These are phyloP conservation scores for Parnassius glacialis DNA, from an alignment of 2,888 invertebrate genomes.

Conservation along the genomic window DNA sequence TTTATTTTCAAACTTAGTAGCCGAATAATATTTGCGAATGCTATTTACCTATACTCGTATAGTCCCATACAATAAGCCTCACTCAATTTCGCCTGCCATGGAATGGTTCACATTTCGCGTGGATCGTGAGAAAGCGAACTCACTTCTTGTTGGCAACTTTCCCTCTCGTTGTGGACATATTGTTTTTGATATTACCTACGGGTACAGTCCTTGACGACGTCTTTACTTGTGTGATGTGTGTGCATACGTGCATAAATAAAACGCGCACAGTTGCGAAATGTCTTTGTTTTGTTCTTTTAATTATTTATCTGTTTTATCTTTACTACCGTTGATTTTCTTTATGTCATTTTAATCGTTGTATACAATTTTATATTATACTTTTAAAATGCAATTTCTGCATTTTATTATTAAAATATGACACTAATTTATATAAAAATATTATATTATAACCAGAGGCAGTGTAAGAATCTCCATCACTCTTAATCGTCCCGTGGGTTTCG, in stretches of 20 bases:
- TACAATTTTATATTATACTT: too few relatives aligned
- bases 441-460: too few relatives aligned
- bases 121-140: slow-evolving; percentile 45
- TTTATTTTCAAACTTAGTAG: too few relatives aligned
- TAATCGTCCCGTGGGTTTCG: too few relatives aligned
- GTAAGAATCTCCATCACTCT: too few relatives aligned
- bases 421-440: too few relatives aligned
- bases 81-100: slow-evolving; percentile 28
- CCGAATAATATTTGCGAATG: too few relatives aligned
- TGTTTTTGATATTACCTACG: slow-evolving; percentile 6
- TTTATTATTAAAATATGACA: too few relatives aligned
- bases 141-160: slow-evolving; percentile 48
- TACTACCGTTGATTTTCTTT: neutral
- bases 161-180: slow-evolving; percentile 35
- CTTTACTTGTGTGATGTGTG: neutral
- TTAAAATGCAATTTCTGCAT: too few relatives aligned
- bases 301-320: neutral
- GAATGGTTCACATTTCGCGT: slow-evolving; percentile 43
- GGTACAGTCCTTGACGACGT: slow-evolving; percentile 11
- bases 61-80: too few relatives aligned
- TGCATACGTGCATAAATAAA: neutral
- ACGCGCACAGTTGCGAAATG: neutral
- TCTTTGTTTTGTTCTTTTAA: neutral
- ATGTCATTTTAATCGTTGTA: too few relatives aligned
- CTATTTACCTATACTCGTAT: too few relatives aligned